phyloP scores from a whole-genome alignment of 1,140 invertebrate genomes.

The Drosophila funebris region DNA sequence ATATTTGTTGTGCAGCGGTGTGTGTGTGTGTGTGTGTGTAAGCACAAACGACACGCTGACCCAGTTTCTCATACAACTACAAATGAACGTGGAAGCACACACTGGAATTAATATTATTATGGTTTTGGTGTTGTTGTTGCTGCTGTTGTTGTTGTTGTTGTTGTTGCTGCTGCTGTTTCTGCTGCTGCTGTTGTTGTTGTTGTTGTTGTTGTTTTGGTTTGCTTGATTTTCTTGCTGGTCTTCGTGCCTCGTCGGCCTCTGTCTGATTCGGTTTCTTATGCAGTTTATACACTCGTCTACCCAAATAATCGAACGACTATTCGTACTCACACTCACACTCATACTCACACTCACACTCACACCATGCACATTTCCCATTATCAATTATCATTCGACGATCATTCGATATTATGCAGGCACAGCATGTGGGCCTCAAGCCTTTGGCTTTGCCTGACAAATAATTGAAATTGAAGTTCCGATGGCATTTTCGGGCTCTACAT shows the following conservation, averaged over 20 bases:
- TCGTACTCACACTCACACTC: neutral
- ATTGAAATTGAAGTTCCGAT: constrained; percentile 53
- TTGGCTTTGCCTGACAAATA: constrained; percentile 58
- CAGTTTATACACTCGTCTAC: constrained; percentile 36
- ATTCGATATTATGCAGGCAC: constrained; percentile 63
- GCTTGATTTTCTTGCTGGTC: constrained; percentile 75
- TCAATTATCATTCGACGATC: constrained; percentile 60
- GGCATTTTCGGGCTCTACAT: constrained; percentile 26
- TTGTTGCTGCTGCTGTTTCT: constrained; percentile 49
- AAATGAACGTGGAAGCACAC: constrained; percentile 70
- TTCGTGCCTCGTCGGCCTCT: constrained; percentile 57
- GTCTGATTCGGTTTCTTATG: constrained; percentile 66
- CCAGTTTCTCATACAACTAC: constrained; percentile 79
- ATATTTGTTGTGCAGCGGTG: constrained; percentile 50
- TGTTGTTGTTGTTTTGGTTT: constrained; percentile 61
- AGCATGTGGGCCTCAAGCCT: constrained; percentile 53
- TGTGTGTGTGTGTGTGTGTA: constrained; percentile 44
- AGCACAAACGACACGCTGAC: constrained; percentile 75
- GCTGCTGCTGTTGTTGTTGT: constrained; percentile 35
- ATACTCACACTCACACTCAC: constrained; percentile 1
- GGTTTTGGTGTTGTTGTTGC: constrained; percentile 52
- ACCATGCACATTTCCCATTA: constrained; percentile 62
- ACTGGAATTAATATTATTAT: constrained; percentile 83
- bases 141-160: constrained; percentile 36
- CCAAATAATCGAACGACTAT: constrained; percentile 14